These are phyloP conservation scores for Aphis craccivora DNA, from an alignment of 1,140 invertebrate genomes.

Conservation along the genomic window DNA sequence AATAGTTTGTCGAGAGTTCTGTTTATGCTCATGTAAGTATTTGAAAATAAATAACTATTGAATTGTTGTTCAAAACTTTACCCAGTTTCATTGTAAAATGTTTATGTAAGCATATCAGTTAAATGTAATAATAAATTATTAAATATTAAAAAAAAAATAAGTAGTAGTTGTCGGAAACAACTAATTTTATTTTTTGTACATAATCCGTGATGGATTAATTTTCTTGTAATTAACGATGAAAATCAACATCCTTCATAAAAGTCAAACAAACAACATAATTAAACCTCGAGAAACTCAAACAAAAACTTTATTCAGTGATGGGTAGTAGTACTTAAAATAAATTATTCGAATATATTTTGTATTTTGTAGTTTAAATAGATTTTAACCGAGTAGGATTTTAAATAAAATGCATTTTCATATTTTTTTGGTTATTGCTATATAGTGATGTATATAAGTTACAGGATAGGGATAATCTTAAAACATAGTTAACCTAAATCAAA, in stretches of 20 bases:
- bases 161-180: background rate
- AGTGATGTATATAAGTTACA: background rate
- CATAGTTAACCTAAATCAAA: background rate
- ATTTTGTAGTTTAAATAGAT: background rate
- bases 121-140: background rate
- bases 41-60: background rate
- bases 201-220: background rate
- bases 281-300: background rate
- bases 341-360: background rate
- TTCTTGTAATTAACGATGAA: background rate
- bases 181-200: background rate
- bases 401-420: background rate
- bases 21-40: background rate
- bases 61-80: background rate
- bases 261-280: slow-evolving; percentile 17
- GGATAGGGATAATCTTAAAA: background rate
- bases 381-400: background rate
- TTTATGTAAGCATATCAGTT: background rate
- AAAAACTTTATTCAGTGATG: background rate
- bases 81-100: background rate
- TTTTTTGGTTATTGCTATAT: background rate
- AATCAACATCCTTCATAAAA: slow-evolving; percentile 1
- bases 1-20: background rate
- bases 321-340: background rate
- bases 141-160: background rate